Evolutionary conservation across 1,140 invertebrate species (phyloP).

Genomic region (Formica selysi): DNA sequence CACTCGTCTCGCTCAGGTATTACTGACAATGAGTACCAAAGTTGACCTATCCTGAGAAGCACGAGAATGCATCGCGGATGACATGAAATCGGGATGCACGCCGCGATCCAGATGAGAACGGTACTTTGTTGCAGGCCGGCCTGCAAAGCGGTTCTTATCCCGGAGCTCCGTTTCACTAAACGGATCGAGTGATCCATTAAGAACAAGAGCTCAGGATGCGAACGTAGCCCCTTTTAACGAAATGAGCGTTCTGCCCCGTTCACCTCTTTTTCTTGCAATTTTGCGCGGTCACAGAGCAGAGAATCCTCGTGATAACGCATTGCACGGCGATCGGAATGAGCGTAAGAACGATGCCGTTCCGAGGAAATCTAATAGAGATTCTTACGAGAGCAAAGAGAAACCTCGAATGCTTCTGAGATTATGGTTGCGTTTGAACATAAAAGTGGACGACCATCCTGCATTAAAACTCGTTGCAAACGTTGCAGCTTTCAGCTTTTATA

Average conservation of each 20-base stretch:
- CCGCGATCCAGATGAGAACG: slow-evolving; percentile 14
- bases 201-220: slow-evolving; percentile 55
- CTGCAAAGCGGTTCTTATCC: slow-evolving; percentile 71
- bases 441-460: background rate
- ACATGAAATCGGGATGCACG: slow-evolving; percentile 44
- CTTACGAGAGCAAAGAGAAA: slow-evolving; percentile 18
- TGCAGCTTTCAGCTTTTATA: background rate
- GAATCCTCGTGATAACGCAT: slow-evolving; percentile 46
- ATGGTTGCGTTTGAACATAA: slow-evolving; percentile 20
- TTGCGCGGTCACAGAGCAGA: slow-evolving; percentile 22
- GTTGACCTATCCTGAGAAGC: slow-evolving; percentile 18
- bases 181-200: slow-evolving; percentile 70
- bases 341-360: slow-evolving; percentile 28
- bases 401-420: slow-evolving; percentile 19
- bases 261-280: slow-evolving; percentile 58
- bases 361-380: slow-evolving; percentile 49
- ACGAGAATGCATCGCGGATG: slow-evolving; percentile 33
- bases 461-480: slow-evolving; percentile 25
- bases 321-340: slow-evolving; percentile 37
- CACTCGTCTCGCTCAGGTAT: slow-evolving; percentile 13
- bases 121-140: slow-evolving; percentile 67
- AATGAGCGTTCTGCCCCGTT: slow-evolving; percentile 62
- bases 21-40: background rate
- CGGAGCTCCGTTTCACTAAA: slow-evolving; percentile 46
- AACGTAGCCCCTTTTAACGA: slow-evolving; percentile 67